phyloP scores from a whole-genome alignment of 2,797 vertebrate genomes.

The Sphenopsis melanotis region DNA sequence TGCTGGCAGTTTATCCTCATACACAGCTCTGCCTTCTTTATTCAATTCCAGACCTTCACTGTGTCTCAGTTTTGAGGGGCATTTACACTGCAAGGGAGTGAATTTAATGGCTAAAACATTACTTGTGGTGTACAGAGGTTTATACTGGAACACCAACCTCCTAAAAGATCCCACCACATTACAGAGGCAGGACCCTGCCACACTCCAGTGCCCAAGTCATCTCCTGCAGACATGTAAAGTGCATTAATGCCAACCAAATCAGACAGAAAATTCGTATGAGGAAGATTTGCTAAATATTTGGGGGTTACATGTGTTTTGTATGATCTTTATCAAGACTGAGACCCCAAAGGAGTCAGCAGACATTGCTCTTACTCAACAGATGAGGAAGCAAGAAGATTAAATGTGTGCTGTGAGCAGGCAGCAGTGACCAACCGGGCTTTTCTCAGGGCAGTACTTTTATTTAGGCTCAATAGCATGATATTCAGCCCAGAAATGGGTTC shows the following conservation, averaged over 20 bases:
- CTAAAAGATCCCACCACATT: not conserved
- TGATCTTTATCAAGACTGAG: not conserved
- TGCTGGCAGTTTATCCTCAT: not conserved
- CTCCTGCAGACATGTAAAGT: not conserved
- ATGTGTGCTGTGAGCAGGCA: not conserved
- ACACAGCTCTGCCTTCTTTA: not conserved
- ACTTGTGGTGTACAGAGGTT: not conserved
- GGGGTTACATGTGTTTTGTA: not conserved
- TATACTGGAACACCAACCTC: not conserved
- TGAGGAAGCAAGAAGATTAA: not conserved
- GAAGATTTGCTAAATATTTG: not conserved
- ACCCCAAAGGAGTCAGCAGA: not conserved
- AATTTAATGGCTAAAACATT: not conserved
- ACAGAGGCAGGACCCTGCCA: not conserved
- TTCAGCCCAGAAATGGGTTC: conserved; percentile 80
- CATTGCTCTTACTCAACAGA: not conserved
- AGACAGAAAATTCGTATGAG: not conserved
- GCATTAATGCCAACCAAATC: not conserved
- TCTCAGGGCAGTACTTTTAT: not conserved
- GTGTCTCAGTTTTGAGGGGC: not conserved
- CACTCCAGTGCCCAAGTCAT: not conserved
- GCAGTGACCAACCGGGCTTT: not conserved
- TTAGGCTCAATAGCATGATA: conserved; percentile 75
- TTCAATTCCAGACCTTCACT: not conserved
- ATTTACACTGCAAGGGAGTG: not conserved